Evolutionary conservation across 1,140 invertebrate genomes (phyloP).

Genomic region (Euborellia annulipes): DNA sequence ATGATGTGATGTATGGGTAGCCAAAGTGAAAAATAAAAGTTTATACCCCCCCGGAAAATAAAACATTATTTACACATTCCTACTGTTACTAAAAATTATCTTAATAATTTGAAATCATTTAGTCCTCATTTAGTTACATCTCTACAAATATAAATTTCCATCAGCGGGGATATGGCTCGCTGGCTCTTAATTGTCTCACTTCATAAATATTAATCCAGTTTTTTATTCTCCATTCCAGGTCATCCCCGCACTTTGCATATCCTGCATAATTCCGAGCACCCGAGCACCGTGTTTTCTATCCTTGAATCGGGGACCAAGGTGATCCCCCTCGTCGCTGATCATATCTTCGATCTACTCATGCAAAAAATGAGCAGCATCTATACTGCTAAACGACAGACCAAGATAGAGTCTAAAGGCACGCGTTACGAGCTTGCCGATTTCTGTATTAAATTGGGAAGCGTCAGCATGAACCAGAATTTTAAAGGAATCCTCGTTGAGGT

Average conservation of each 20-base stretch:
- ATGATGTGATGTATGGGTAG: too few relatives aligned
- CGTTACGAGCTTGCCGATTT: constrained; percentile 89
- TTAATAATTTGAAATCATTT: too few relatives aligned
- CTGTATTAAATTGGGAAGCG: constrained; percentile 81
- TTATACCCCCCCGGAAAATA: too few relatives aligned
- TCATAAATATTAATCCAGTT: too few relatives aligned
- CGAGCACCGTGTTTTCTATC: constrained; percentile 82
- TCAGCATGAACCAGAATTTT: constrained; percentile 83
- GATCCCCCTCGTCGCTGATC: constrained; percentile 75
- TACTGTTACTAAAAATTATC: too few relatives aligned
- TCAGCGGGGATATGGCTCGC: too few relatives aligned
- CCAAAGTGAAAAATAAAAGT: too few relatives aligned
- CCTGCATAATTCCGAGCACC: constrained; percentile 88
- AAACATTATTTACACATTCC: too few relatives aligned
- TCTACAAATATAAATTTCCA: too few relatives aligned
- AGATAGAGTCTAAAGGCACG: constrained; percentile 80
- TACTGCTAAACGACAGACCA: constrained; percentile 69
- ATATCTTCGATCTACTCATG: constrained; percentile 80
- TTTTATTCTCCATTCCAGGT: too few relatives aligned
- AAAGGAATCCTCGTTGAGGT: constrained; percentile 90
- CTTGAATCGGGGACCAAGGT: constrained; percentile 74
- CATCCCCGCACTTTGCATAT: constrained; percentile 70
- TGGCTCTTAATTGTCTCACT: too few relatives aligned
- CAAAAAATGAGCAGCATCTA: constrained; percentile 76
- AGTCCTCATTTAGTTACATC: too few relatives aligned